phyloP scores from a whole-genome alignment of 2,797 vertebrate genomes.

The Sebastiscus tertius region DNA sequence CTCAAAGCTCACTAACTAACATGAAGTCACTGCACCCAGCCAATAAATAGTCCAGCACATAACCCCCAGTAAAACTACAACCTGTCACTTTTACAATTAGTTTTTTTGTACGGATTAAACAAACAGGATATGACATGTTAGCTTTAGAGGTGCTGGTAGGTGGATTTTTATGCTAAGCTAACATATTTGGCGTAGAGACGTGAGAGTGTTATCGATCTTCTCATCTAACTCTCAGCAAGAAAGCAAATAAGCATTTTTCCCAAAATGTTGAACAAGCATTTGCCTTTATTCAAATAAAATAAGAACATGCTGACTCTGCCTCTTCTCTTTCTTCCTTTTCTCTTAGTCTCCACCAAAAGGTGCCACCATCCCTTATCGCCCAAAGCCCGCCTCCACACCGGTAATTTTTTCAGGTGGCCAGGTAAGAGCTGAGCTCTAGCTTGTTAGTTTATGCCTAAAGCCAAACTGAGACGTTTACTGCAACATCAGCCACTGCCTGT shows the following conservation, averaged over 20 bases:
- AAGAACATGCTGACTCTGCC: conserved; percentile 65
- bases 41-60: neutral
- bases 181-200: neutral
- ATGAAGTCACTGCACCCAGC: neutral
- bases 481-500: conserved; percentile 36
- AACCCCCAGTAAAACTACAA: neutral
- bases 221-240: neutral
- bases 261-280: neutral
- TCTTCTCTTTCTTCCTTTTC: conserved; percentile 84
- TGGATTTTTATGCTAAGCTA: neutral
- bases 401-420: conserved; percentile 99
- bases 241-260: neutral
- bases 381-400: conserved; percentile 99
- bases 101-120: neutral
- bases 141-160: neutral
- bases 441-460: conserved; percentile 31
- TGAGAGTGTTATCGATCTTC: neutral
- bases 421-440: conserved; percentile 86
- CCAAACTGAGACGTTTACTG: conserved; percentile 18
- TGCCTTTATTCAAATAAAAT: neutral
- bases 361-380: conserved; percentile 99
- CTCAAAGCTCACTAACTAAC: neutral
- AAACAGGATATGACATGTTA: neutral
- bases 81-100: too few relatives aligned
- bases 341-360: conserved; percentile 99